phyloP scores from a whole-genome alignment of 2,113 vertebrate species.

The Elaphurus davidianus region DNA sequence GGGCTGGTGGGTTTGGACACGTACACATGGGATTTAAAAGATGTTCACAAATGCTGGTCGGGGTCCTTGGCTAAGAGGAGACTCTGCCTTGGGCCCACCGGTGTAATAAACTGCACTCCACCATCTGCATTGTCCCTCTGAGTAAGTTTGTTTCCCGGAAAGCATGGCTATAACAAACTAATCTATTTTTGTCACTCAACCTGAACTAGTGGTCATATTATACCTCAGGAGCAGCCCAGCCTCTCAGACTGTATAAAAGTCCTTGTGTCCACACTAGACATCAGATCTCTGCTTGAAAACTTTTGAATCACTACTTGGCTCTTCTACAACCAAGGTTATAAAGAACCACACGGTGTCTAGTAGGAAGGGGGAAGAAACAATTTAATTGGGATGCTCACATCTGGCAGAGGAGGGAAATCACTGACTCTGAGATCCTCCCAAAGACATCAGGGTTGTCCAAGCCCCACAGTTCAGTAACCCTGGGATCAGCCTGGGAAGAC shows the following conservation, averaged over 20 bases:
- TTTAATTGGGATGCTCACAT: not conserved
- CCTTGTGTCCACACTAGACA: not conserved
- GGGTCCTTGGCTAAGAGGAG: no score
- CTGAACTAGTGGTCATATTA: not conserved
- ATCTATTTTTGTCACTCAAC: not conserved
- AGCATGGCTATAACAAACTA: not conserved
- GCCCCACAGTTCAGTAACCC: not conserved
- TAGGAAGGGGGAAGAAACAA: not conserved
- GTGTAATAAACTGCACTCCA: no score
- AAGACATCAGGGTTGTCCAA: not conserved
- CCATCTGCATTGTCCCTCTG: no score
- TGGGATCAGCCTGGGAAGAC: not conserved
- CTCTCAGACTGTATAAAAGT: not conserved
- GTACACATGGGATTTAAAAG: no score
- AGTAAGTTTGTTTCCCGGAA: no score
- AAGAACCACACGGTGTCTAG: not conserved
- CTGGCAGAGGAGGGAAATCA: not conserved
- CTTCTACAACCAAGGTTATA: not conserved
- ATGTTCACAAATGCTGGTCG: no score
- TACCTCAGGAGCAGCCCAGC: not conserved
- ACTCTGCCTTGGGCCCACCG: no score
- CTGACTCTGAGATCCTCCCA: not conserved
- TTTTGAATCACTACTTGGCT: not conserved
- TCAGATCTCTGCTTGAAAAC: not conserved
- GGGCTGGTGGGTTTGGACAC: no score